Evolutionary conservation across 1,140 invertebrate species (phyloP), one percentile per base, ranked within the genome.

Genomic region (Apis laboriosa): DNA sequence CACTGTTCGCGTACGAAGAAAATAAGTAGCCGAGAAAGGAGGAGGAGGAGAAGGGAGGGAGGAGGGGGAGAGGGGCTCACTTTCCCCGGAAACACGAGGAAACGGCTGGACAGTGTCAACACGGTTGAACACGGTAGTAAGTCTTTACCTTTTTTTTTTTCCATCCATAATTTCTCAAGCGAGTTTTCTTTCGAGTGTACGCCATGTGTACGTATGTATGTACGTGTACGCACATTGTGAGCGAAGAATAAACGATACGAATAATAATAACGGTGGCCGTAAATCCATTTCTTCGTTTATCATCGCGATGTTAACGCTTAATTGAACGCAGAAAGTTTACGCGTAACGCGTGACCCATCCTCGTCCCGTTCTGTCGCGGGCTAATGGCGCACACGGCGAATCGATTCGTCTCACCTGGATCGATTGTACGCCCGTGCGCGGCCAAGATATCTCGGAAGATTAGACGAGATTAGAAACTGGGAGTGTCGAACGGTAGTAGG

Each of bases 401-500:
- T 85, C 74, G 80, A 85, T 85, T 77, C 55, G 84, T 58, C 56
- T 49, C 74, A 70, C 9, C 43, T 7, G 74, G 68, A 77, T 85
- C 84, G 80, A 85, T 85, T 68, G 67, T 73, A 13, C 71, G 51
- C 67, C 51, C 34, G 66, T 60, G 72, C 49, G 17, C 77, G 43
- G 34, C 34, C 79, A 84, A 76, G 61, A 80, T 66, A 82, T 80
- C 56, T 12, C n/a, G 34, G 67, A 53, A 77, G 80, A 85, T 85
- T 85, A 77, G 61, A 77, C 67, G 74, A 85, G 80, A 85, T 85
- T 83, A 85, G 76, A 85, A 83, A 83, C 80, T 73, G 74, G 84
- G 80, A 82, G 84, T 77, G 84, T 85, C 84, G 80, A 72, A 77
- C 68, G 74, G 80, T 77, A 83, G 80, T 77, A 21, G 34, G 34